Conservation (phyloP, 1,140 invertebrate species). For the Acromyrmex charruanus region DNA sequence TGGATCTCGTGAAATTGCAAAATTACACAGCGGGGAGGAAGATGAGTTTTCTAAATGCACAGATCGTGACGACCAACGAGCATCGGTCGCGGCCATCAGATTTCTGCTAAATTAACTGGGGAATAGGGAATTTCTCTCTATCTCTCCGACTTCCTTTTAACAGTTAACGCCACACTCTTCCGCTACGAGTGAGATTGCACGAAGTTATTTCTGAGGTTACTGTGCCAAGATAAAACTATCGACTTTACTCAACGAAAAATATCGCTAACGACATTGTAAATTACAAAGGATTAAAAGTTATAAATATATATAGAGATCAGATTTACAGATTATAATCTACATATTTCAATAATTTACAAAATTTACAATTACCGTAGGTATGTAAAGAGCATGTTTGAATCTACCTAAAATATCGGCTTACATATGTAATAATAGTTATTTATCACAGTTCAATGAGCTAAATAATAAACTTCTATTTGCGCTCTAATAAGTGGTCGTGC, state of each 20-base stretch:
- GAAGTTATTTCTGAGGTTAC: slow-evolving; percentile 6
- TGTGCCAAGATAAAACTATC: background rate
- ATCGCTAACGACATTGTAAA: background rate
- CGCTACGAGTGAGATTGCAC: slow-evolving; percentile 10
- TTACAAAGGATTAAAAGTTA: slow-evolving; percentile 18
- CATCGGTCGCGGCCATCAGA: slow-evolving; percentile 65
- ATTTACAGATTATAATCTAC: background rate
- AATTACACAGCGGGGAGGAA: slow-evolving; percentile 60
- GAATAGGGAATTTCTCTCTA: slow-evolving; percentile 51
- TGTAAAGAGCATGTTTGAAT: background rate
- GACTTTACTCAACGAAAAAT: background rate
- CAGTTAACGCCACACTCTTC: slow-evolving; percentile 36
- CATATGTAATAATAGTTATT: slow-evolving; percentile 19
- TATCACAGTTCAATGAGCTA: background rate
- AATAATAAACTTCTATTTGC: slow-evolving; percentile 17
- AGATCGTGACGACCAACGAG: slow-evolving; percentile 49
- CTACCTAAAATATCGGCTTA: background rate
- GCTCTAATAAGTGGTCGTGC: slow-evolving; percentile 25
- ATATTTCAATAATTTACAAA: background rate
- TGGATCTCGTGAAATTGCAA: slow-evolving; percentile 61
- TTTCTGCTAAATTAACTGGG: slow-evolving; percentile 65
- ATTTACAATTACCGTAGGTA: background rate
- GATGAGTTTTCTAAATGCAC: slow-evolving; percentile 65
- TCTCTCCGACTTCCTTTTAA: slow-evolving; percentile 51
- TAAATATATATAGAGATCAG: background rate